Conservation (phyloP, 2,888 invertebrate genomes). For the Hirtodrosophila confusa region DNA sequence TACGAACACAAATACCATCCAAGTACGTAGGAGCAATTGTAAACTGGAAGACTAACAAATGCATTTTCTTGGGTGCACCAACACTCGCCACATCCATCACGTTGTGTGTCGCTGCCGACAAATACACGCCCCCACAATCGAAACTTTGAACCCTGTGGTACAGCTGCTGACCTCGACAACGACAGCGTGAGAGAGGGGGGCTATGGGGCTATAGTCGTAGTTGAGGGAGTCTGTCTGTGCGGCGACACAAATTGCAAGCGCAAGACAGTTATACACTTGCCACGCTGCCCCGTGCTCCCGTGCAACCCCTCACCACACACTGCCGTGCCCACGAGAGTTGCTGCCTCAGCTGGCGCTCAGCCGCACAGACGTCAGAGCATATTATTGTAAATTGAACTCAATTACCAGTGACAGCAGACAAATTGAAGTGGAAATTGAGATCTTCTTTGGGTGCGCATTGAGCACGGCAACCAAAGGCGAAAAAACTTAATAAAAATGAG, state of each 20-base stretch:
- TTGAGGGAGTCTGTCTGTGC: slow-evolving; percentile 24
- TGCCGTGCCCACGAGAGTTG: not conserved
- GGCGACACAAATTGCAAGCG: slow-evolving; percentile 71
- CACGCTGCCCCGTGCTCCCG: slow-evolving; percentile 22
- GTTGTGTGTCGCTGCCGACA: slow-evolving; percentile 20
- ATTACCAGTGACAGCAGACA: slow-evolving; percentile 83
- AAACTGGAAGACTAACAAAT: slow-evolving; percentile 8
- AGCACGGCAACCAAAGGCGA: slow-evolving; percentile 27
- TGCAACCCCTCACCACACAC: not conserved
- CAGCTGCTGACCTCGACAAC: slow-evolving; percentile 57
- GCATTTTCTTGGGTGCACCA: slow-evolving; percentile 23
- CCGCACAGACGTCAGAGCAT: slow-evolving; percentile 77
- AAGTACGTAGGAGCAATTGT: not conserved
- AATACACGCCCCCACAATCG: slow-evolving; percentile 62
- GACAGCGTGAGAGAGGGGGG: slow-evolving; percentile 5
- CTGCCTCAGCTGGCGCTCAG: slow-evolving; percentile 65
- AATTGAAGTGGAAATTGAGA: slow-evolving; percentile 84
- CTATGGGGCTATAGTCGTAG: not conserved
- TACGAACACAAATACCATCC: not conserved
- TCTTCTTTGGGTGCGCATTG: slow-evolving; percentile 68
- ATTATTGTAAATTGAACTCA: slow-evolving; percentile 83
- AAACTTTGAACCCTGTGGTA: slow-evolving; percentile 56
- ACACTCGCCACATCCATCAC: slow-evolving; percentile 38
- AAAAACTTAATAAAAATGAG: slow-evolving; percentile 62
- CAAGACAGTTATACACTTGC: slow-evolving; percentile 71